Evolutionary conservation across 2,113 vertebrate genomes (phyloP).

Genomic region (Hemiscyllium ocellatum): DNA sequence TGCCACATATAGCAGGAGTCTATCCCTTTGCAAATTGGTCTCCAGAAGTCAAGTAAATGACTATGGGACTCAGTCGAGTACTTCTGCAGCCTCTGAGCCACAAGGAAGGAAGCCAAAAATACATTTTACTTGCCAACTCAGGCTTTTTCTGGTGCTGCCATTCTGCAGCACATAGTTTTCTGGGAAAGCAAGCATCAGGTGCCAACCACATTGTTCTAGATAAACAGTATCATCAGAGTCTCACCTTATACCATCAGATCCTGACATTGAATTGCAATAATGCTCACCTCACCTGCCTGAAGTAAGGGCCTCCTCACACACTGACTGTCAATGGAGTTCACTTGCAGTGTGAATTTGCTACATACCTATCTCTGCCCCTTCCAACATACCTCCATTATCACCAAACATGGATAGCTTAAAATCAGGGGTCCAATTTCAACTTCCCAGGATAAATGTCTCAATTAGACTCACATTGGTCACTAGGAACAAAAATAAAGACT

Average conservation of each 20-base stretch:
- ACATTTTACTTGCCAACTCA: background rate
- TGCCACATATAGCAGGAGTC: background rate
- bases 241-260: too few relatives aligned
- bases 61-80: background rate
- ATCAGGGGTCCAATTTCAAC: background rate
- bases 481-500: too few relatives aligned
- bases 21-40: background rate
- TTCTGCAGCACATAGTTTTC: background rate
- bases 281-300: too few relatives aligned
- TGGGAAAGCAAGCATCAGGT: too few relatives aligned
- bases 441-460: too few relatives aligned
- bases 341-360: background rate
- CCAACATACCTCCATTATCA: background rate
- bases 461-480: too few relatives aligned
- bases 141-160: background rate
- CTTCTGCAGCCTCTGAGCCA: background rate
- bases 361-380: background rate
- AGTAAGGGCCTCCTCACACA: background rate
- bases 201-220: too few relatives aligned
- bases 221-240: too few relatives aligned
- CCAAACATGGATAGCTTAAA: background rate
- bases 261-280: too few relatives aligned
- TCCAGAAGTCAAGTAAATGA: background rate
- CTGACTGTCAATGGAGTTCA: background rate
- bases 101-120: background rate